Base-by-base conservation (phyloP, 1,140 invertebrate genomes). In the Cydia splendana region DNA sequence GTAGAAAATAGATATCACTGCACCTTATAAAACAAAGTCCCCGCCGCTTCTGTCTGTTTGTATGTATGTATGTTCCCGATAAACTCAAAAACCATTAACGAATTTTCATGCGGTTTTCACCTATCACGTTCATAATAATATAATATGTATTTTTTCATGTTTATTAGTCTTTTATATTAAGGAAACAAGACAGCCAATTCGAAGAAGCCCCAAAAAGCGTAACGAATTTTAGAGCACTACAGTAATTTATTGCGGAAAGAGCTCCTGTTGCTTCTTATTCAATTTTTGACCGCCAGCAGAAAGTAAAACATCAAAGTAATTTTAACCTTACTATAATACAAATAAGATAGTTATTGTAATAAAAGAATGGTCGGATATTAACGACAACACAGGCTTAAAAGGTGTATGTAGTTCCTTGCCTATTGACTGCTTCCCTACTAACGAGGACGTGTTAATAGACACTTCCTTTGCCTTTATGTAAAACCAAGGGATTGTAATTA, bases 381-480 rank as follows among this genome's bases (percentile, higher is more conserved):
- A 45, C 45, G 10, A 15, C 45, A 42, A 42, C 3, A 15, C 4
- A 6, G 57, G 57, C 1, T 62, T 24, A 20, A 62, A n/a, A n/a
- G 53, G n/a, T n/a, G n/a, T n/a, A n/a, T 53, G 57, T 71, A 38
- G 67, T 71, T 18, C 28, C 15, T 18, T 38, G 30, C 12, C 67
- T 38, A 38, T 71, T 38, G 67, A 71, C 0, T 53, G n/a, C 65
- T 71, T 42, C 30, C 28, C 15, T 71, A 38, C 67, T 71, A 71
- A 71, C 45, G 67, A 71, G 67, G n/a, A 71, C 67, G 67, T 71
- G 67, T 71, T 71, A 71, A 71, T 71, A 71, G 67, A 71, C 34
- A 71, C 67, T 71, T 71, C 67, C 67, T 71, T 62, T 24, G 28
- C 34, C 67, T 42, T 71, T 71, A 42, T 71, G 67, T 71, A n/a